Evolutionary conservation across 2,797 vertebrate species (phyloP).

Genomic region (Trachurus trachurus): DNA sequence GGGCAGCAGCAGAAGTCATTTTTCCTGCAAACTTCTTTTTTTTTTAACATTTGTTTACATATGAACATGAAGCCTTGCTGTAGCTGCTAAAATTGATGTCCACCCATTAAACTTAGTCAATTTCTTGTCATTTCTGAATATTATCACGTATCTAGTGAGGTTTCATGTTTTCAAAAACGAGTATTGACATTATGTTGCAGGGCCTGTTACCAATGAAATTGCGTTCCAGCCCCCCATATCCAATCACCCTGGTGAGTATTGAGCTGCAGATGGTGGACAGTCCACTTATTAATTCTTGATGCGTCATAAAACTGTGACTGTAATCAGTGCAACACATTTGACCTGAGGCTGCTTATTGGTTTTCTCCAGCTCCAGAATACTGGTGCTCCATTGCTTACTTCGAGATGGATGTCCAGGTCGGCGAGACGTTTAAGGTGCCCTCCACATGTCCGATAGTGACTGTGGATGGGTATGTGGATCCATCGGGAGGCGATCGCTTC

Average conservation of each 20-base stretch:
- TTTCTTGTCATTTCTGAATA: background rate
- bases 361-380: constrained; percentile 92
- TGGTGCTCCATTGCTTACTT: constrained; percentile 99
- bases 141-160: background rate
- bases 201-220: constrained; percentile 96
- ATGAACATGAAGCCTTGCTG: background rate
- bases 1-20: background rate
- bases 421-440: constrained; percentile 97
- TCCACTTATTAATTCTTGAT: background rate
- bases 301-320: background rate
- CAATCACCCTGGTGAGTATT: constrained; percentile 93
- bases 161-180: background rate
- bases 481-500: constrained; percentile 97
- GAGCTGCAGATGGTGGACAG: background rate
- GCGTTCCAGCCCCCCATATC: constrained; percentile 98
- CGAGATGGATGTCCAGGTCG: constrained; percentile 99
- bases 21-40: background rate
- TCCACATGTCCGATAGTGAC: constrained; percentile 96
- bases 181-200: constrained; percentile 76
- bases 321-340: background rate
- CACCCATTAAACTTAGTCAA: no score
- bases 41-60: background rate
- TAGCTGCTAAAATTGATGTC: no score
- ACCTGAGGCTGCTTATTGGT: background rate
- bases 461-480: constrained; percentile 98